Evolutionary conservation across 1,140 invertebrate species (phyloP).

Genomic region (Catajapyx aquilonaris): DNA sequence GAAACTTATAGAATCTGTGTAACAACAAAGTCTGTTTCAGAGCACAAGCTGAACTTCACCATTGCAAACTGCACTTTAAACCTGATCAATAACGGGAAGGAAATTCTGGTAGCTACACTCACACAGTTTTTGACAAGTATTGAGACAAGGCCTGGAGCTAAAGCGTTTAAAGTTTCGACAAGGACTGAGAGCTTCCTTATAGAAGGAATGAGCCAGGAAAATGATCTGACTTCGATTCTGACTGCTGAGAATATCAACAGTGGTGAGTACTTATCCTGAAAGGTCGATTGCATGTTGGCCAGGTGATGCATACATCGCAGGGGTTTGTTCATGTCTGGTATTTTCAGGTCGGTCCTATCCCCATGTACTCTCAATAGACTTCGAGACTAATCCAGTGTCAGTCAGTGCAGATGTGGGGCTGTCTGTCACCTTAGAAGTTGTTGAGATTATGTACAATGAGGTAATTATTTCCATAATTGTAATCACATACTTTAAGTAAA

Average conservation of each 20-base stretch:
- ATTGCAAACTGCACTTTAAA: conserved; percentile 49
- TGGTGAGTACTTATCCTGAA: conserved; percentile 22
- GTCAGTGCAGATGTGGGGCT: conserved; percentile 46
- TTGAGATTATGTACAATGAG: conserved; percentile 60
- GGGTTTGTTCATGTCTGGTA: no score
- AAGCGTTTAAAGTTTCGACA: conserved; percentile 45
- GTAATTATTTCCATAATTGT: conserved; percentile 23
- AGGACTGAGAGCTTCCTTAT: conserved; percentile 55
- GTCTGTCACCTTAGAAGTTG: conserved; percentile 40
- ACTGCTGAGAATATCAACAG: conserved; percentile 42
- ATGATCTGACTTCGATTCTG: conserved; percentile 47
- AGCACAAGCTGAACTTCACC: conserved; percentile 58
- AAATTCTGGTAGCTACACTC: conserved; percentile 47
- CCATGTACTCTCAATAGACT: conserved; percentile 50
- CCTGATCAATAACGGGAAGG: conserved; percentile 41
- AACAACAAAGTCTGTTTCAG: conserved; percentile 44
- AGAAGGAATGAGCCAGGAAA: conserved; percentile 49
- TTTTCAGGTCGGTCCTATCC: conserved; percentile 10
- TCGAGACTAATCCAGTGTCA: conserved; percentile 47
- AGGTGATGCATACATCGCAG: no score
- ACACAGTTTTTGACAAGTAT: conserved; percentile 31
- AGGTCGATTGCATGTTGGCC: no score
- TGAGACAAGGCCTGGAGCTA: conserved; percentile 30
- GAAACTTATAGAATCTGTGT: conserved; percentile 14
- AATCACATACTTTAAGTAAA: neutral